Evolutionary conservation across 2,888 invertebrate species (phyloP), one percentile per base, ranked within the genome.

Genomic region (Aradus depressus): DNA sequence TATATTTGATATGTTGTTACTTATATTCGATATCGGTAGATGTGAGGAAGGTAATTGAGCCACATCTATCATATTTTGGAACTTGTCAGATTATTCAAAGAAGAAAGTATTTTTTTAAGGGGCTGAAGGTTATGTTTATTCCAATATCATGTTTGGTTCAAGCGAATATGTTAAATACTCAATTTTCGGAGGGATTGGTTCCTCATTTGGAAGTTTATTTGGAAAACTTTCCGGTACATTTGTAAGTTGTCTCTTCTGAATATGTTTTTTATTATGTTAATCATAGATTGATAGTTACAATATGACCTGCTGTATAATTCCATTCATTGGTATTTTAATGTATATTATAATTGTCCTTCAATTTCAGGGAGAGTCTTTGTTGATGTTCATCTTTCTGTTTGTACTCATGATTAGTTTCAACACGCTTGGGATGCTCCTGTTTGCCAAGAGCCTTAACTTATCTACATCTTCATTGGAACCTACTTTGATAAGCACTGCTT

Each of bases 401-500:
- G 18, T 34, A 2, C 22, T 34, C 21, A 44, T 44, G 44, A n/a
- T 44, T 22, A 21, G 21, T 6, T 44, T 44, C 25, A 44, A 44
- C 8, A 44, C 44, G 10, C 14, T 44, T 28, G 44, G 44, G 12
- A 44, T 44, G 44, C 8, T 44, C 16, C 23, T 31, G 21, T 34
- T 22, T 34, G 34, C 32, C 3, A 44, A 44, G 35, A 35, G 21
- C 6, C 44, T 44, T 34, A 18, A 44, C 16, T 12, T 8, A 35
- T 31, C 44, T 21, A 22, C 44, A 8, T 44, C 44, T 12, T 34
- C 44, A 19, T 31, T 44, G 12, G 22, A 32, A 31, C 34, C 44
- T 14, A 44, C 44, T 32, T 22, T 44, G 22, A 19, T 28, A 8
- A 44, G 44, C 35, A 21, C 23, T 22, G 44, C 44, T 14, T 32